Evolutionary conservation across 2,888 invertebrate species (phyloP), one percentile per base, ranked within the genome.

Genomic region (Fragum whitleyi): DNA sequence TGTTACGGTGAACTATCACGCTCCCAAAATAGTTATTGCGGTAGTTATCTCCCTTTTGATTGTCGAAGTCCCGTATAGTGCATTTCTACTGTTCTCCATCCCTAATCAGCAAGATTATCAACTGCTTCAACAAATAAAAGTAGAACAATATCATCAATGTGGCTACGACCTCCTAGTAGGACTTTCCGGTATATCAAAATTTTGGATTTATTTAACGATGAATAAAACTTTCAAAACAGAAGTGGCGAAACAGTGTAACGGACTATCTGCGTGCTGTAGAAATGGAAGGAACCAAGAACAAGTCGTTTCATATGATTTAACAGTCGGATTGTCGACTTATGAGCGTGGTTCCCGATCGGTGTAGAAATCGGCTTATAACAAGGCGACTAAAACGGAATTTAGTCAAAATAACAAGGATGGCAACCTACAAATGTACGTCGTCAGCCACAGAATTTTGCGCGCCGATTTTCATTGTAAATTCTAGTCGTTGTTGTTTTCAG

Each of bases 41-140:
- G 39, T 62, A 11, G 29, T 62, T 9, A 62, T 62, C 21, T 29
- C 39, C n/a, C 39, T 62, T 16, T 29, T 62, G n/a, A 21, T 62
- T 21, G 32, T 32, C 19, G 62, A 62, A 62, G 2, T 57, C 14
- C 57, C 26, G 14, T 57, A 36, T 32, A 32, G 62, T 21, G 62
- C 6, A 9, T 62, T 62, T 62, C 39, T 62, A 9, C 62, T 62
- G 5, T 28, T 36, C 9, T 62, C 32, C 9, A 36, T 36, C 29
- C 9, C 29, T 36, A 29, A 16, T 28, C 32, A n/a, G 6, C 39
- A 29, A 62, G 19, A 9, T 5, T 19, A 32, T 2, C 62, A n/a
- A 32, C 32, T 9, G 23, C 62, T 62, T n/a, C 36, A 29, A 23
- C 36, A 2, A 16, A 7, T 62, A 29, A n/a, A 7, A 28, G 28